These are phyloP conservation scores for Phorcus lineatus DNA, from an alignment of 2,888 invertebrate species.

Conservation along the genomic window DNA sequence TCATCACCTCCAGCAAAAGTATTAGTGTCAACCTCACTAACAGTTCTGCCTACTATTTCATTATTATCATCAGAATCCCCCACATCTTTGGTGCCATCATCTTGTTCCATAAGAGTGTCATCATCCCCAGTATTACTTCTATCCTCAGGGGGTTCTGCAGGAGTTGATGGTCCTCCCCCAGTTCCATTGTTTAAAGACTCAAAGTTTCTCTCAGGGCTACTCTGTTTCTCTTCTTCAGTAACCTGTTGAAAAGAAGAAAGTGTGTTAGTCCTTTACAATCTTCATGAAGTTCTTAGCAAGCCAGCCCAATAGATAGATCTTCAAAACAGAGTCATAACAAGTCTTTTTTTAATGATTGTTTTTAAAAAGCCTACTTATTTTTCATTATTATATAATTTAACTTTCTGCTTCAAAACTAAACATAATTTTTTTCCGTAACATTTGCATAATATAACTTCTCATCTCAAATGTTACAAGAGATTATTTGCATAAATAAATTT, in stretches of 20 bases:
- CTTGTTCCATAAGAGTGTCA: not conserved
- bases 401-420: too few relatives aligned
- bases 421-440: too few relatives aligned
- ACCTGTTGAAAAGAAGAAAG: not conserved
- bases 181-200: not conserved
- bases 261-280: not conserved
- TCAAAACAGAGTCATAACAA: too few relatives aligned
- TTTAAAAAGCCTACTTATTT: too few relatives aligned
- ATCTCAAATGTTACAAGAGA: too few relatives aligned
- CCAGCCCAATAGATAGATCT: too few relatives aligned
- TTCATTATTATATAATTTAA: too few relatives aligned
- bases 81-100: not conserved
- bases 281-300: too few relatives aligned
- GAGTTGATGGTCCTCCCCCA: not conserved
- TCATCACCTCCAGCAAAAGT: not conserved
- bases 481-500: too few relatives aligned
- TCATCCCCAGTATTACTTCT: not conserved
- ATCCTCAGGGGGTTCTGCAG: not conserved
- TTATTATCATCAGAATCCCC: not conserved
- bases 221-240: slow-evolving; percentile 12
- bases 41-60: slow-evolving; percentile 1
- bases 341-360: too few relatives aligned
- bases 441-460: too few relatives aligned
- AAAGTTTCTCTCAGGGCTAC: not conserved
- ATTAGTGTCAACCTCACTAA: not conserved